Evolutionary conservation across 1,140 invertebrate species (phyloP).

Genomic region (Sitodiplosis mosellana): DNA sequence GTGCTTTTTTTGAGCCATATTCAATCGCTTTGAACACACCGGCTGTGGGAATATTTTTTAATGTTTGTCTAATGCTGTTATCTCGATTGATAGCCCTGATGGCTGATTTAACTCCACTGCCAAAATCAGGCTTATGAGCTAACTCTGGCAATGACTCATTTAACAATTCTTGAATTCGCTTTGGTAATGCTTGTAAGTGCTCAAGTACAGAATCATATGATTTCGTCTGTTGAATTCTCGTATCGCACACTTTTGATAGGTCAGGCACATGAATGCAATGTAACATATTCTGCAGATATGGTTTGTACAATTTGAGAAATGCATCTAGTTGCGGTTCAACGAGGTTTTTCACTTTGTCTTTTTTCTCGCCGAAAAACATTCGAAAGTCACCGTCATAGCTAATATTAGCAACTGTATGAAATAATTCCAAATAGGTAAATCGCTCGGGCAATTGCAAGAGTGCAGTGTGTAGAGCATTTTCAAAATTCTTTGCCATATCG

Average conservation of each 20-base stretch:
- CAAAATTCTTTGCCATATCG: constrained; percentile 59
- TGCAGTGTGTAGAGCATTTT: constrained; percentile 72
- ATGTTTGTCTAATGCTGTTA: constrained; percentile 65
- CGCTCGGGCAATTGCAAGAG: constrained; percentile 72
- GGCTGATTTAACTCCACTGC: constrained; percentile 42
- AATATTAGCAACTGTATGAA: constrained; percentile 66
- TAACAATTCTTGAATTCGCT: too few relatives aligned
- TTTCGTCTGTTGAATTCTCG: constrained; percentile 47
- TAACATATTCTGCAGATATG: constrained; percentile 31
- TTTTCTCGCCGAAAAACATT: constrained; percentile 94
- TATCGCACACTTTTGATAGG: constrained; percentile 4
- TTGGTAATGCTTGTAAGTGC: constrained; percentile 76
- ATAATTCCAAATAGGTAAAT: constrained; percentile 79
- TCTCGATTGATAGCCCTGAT: constrained; percentile 53
- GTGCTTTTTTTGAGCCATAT: constrained; percentile 38
- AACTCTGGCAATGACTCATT: too few relatives aligned
- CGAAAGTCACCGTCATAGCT: constrained; percentile 92
- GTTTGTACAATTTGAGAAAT: constrained; percentile 63
- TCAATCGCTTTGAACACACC: constrained; percentile 56
- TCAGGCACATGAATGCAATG: constrained; percentile 13
- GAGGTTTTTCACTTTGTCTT: constrained; percentile 87
- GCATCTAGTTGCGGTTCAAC: constrained; percentile 62
- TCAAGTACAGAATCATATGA: constrained; percentile 51
- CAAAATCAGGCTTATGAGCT: too few relatives aligned
- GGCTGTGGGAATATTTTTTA: constrained; percentile 76